A percentile compares a stretch with the other conserved stretches of the same genome.
phyloP scores from a whole-genome alignment of 2,797 vertebrate genomes.

The Argentina silus region DNA sequence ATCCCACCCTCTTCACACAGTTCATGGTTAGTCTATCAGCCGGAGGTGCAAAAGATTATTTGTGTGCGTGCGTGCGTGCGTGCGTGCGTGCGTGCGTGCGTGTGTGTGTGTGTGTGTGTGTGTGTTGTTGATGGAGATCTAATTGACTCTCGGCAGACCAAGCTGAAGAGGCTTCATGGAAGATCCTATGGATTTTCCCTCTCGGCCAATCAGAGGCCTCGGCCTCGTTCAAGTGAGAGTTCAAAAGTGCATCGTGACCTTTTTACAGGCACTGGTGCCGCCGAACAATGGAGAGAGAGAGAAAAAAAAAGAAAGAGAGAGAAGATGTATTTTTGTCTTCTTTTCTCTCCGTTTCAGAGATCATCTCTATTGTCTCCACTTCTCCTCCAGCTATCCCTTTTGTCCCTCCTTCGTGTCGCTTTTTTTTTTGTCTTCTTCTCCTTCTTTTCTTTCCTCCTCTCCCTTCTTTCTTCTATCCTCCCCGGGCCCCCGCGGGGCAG shows the following conservation, averaged over 20 bases:
- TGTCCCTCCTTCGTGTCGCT: too few relatives aligned
- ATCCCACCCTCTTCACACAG: conserved; percentile 38
- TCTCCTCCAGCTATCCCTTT: conserved; percentile 41
- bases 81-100: too few relatives aligned
- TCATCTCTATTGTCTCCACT: conserved; percentile 37
- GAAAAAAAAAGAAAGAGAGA: conserved; percentile 12
- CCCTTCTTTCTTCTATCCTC: conserved; percentile 43
- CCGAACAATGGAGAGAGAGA: conserved; percentile 28
- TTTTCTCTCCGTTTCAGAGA: conserved; percentile 39
- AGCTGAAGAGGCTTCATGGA: conserved; percentile 51
- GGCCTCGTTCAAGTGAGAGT: conserved; percentile 53
- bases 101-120: too few relatives aligned
- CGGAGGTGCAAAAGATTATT: conserved; percentile 46
- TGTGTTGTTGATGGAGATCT: too few relatives aligned
- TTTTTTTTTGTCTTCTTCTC: too few relatives aligned
- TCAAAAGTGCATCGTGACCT: conserved; percentile 74
- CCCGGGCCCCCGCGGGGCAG: conserved; percentile 42
- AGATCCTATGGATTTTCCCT: conserved; percentile 54
- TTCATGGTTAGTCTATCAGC: conserved; percentile 46
- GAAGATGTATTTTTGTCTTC: conserved; percentile 16
- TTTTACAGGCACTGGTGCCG: conserved; percentile 33
- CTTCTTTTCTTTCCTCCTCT: conserved; percentile 11
- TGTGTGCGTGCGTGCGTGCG: too few relatives aligned
- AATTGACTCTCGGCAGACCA: conserved; percentile 40
- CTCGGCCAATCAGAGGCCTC: conserved; percentile 23